These are phyloP conservation scores for Ctenopoma kingsleyae DNA, from an alignment of 2,797 vertebrate species.

Conservation along the genomic window DNA sequence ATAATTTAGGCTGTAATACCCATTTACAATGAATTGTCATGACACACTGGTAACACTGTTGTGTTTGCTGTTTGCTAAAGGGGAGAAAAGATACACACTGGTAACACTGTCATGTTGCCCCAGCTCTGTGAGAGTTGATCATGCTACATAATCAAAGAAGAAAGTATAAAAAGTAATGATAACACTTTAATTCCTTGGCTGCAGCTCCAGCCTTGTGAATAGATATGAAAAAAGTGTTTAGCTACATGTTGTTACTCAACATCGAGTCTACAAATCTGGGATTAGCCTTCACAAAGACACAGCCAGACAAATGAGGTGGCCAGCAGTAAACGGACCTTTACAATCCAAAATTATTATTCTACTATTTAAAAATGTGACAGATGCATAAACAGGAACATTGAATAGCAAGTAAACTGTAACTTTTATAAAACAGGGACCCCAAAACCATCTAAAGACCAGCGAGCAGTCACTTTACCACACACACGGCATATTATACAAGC, in stretches of 20 bases:
- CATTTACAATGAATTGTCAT: no score
- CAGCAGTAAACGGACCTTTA: conserved; percentile 19
- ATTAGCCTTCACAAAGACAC: conserved; percentile 61
- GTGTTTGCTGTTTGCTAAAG: no score
- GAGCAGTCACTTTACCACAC: neutral
- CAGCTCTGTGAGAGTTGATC: conserved; percentile 49
- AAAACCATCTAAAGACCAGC: conserved; percentile 9
- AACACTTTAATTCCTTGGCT: conserved; percentile 53
- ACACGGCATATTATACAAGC: neutral
- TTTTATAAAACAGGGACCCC: conserved; percentile 8
- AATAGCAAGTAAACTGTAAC: neutral
- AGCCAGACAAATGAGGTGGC: conserved; percentile 35
- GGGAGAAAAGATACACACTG: no score
- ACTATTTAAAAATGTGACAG: conserved; percentile 13
- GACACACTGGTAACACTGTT: no score
- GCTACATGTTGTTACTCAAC: conserved; percentile 54
- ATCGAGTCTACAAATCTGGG: conserved; percentile 68
- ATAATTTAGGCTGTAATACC: no score
- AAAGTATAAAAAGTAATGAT: conserved; percentile 53
- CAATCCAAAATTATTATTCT: conserved; percentile 21
- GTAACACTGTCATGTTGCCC: conserved; percentile 6
- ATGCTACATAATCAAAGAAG: conserved; percentile 55
- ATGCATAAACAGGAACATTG: conserved; percentile 1
- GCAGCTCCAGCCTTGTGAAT: conserved; percentile 48
- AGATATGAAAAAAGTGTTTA: conserved; percentile 57